Conservation (phyloP, 2,113 vertebrate species). For the Hemiprocne comata region DNA sequence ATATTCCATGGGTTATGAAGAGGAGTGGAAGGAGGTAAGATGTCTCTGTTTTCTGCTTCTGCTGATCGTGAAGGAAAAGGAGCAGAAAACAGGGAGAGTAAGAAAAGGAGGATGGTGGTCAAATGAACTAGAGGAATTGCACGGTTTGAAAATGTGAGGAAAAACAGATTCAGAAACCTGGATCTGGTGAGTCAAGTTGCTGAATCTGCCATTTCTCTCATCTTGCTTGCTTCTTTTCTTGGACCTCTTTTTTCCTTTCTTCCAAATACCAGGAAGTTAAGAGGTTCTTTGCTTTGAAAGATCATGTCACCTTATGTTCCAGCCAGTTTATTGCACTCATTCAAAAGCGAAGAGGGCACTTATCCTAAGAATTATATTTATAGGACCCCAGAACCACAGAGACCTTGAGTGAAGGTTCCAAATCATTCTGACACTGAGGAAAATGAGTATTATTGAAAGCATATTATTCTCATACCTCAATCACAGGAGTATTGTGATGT, state of each 20-base stretch:
- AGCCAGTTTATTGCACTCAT: background rate
- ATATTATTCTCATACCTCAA: conserved; percentile 89
- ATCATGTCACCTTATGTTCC: background rate
- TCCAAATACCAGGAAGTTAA: background rate
- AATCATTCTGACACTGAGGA: conserved; percentile 87
- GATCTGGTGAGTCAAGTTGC: background rate
- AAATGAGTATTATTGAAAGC: conserved; percentile 87
- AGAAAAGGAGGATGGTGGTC: background rate
- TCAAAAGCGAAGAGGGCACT: background rate
- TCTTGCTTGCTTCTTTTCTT: background rate
- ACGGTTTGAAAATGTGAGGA: background rate
- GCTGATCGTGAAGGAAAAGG: background rate
- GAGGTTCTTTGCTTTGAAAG: background rate
- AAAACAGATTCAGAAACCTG: background rate
- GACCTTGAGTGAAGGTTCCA: conserved; percentile 80
- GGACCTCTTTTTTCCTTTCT: background rate
- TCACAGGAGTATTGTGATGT: conserved; percentile 82
- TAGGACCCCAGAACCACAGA: conserved; percentile 85
- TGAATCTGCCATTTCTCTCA: background rate
- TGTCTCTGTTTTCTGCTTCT: background rate
- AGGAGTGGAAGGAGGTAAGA: background rate
- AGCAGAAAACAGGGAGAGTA: background rate
- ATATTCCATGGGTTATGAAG: background rate
- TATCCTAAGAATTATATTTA: background rate
- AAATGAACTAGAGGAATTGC: background rate